A percentile compares a stretch with the other conserved stretches of the same genome.
Evolutionary conservation across 2,797 vertebrate species (phyloP).

Genomic region (Meda fulgida): DNA sequence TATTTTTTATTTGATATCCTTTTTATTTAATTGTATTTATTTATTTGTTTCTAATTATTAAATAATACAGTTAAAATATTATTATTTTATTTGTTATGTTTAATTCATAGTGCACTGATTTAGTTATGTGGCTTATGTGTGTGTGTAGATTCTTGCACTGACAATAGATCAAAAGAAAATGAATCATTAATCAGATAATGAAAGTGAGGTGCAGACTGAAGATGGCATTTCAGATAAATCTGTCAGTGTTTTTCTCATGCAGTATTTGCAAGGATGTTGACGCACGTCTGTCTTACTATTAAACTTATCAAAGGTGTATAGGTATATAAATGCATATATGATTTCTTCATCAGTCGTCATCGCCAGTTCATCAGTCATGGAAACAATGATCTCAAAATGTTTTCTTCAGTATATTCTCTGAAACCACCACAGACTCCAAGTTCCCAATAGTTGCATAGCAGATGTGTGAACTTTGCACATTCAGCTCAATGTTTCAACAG

Average conservation of each 20-base stretch:
- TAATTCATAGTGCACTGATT: neutral
- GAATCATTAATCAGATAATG: neutral
- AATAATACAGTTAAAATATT: neutral
- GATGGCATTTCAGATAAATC: neutral
- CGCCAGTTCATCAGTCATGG: neutral
- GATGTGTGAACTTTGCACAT: slow-evolving; percentile 26
- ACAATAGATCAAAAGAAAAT: neutral
- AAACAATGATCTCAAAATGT: neutral
- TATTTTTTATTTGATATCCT: neutral
- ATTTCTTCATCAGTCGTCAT: too few species aligned
- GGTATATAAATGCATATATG: neutral
- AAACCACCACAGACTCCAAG: neutral
- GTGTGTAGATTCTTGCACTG: neutral
- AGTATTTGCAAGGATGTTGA: neutral
- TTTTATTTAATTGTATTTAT: neutral
- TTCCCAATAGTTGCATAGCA: slow-evolving; percentile 10
- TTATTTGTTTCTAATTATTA: neutral
- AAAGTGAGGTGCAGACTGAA: neutral
- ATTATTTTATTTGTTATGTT: neutral
- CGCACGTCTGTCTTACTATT: slow-evolving; percentile 15
- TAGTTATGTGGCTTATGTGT: neutral
- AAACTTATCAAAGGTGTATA: neutral
- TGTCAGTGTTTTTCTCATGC: neutral
- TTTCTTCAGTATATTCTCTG: neutral
- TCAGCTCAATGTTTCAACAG: slow-evolving; percentile 16